Conservation (phyloP, 2,888 invertebrate genomes). For the Synergus itoensis region DNA sequence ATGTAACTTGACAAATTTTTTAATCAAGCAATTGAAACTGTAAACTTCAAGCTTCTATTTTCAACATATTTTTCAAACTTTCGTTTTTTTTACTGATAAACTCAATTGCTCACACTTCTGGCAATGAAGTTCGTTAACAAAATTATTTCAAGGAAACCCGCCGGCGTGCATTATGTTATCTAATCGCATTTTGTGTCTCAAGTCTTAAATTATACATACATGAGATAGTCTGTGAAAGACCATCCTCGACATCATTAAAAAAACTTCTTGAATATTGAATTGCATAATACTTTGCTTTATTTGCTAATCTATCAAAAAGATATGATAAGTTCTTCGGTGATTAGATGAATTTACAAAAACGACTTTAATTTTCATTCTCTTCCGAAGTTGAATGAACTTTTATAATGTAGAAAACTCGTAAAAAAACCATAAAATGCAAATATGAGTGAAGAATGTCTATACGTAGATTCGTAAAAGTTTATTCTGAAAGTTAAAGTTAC, state of each 20-base stretch:
- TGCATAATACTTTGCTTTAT: too few relatives aligned
- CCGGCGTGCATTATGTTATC: not conserved
- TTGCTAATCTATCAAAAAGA: too few relatives aligned
- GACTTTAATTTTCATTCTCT: not conserved
- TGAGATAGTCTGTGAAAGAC: not conserved
- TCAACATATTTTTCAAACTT: not conserved
- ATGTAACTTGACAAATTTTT: too few relatives aligned
- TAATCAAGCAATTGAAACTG: not conserved
- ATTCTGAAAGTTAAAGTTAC: not conserved
- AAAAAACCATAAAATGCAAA: not conserved
- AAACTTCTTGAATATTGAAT: not conserved
- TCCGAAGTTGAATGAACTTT: not conserved
- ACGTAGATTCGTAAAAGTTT: not conserved
- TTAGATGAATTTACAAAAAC: too few relatives aligned
- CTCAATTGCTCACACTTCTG: slow-evolving; percentile 1
- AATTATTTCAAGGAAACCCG: not conserved
- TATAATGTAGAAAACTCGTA: not conserved
- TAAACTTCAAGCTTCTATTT: not conserved
- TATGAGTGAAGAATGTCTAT: not conserved
- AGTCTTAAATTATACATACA: not conserved
- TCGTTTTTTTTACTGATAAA: not conserved
- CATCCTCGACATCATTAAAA: not conserved
- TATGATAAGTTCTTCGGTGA: too few relatives aligned
- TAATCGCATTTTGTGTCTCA: not conserved
- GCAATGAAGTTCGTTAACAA: not conserved